phyloP scores from a whole-genome alignment of 2,113 vertebrate genomes.

The Aspidoscelis tigris region DNA sequence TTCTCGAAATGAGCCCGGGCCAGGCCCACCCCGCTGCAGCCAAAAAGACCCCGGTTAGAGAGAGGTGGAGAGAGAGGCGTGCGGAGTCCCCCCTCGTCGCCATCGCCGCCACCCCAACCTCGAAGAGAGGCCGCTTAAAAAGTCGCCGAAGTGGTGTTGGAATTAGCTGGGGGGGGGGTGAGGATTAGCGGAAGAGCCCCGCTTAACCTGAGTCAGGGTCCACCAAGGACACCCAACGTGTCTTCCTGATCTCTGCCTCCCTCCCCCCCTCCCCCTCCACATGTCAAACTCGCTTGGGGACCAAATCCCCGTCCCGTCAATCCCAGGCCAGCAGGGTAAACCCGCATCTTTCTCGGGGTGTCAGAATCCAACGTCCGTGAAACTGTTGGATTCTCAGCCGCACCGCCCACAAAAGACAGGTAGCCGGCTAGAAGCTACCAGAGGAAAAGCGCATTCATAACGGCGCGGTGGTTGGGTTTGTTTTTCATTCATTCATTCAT shows the following conservation, averaged over 20 bases:
- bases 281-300: not conserved
- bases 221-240: not conserved
- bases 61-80: slow-evolving; percentile 48
- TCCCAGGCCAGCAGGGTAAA: not conserved
- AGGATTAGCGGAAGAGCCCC: not conserved
- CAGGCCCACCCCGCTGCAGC: slow-evolving; percentile 95
- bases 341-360: not conserved
- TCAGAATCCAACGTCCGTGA: too few relatives aligned
- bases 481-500: too few relatives aligned
- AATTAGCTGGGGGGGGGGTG: not conserved
- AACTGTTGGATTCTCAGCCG: too few relatives aligned
- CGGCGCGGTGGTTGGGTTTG: too few relatives aligned
- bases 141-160: not conserved
- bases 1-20: slow-evolving; percentile 99
- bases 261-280: too few relatives aligned
- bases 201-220: not conserved
- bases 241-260: too few relatives aligned
- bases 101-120: not conserved
- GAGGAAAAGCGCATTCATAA: not conserved
- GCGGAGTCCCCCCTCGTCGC: slow-evolving; percentile 7
- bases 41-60: slow-evolving; percentile 75
- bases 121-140: not conserved
- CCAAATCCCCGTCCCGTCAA: not conserved
- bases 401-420: not conserved
- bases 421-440: not conserved